Base-by-base conservation (phyloP, 2,888 invertebrate species). In the Euzophera pinguis region DNA sequence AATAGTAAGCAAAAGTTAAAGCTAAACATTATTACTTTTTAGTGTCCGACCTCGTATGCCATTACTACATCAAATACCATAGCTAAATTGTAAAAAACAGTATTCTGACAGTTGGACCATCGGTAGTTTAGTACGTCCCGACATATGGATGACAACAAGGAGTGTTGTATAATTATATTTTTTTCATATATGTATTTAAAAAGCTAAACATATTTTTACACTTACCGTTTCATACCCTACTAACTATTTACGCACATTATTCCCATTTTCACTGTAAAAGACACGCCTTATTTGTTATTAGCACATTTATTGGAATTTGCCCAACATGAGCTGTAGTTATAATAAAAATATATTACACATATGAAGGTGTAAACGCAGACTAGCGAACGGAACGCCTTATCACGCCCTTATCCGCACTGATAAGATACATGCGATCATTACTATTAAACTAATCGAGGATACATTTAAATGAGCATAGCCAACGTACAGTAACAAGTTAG, bases 371-470 rank as follows among this genome's bases (percentile, higher is more conserved):
- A 71, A 78, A 78, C 75, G 74, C 73, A 67, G 75, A 78, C 73
- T 75, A 62, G 68, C 67, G 67, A 62, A 66, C 70, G 61, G 61
- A 61, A 53, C 62, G 61, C 68, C 73, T 76, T 85, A 84, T 85
- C 83, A 62, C 41, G 10, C 39, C 64, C 62, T 74, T 83, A 85
- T 83, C 84, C 63, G 58, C 55, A 59, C 66, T 71, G 87, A 87
- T 86, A 75, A 87, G 87, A 86, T 87, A 83, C 61, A 59, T 61
- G 56, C 72, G 80, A 76, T 86, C 81, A 83, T 84, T 81, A 82
- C 78, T 75, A 76, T 70, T 73, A 69, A 67, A 72, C 76, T 85
- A 85, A 87, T 86, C 81, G 72, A 67, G 75, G 71, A 69, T 65
- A 71, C 70, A 73, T 74, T 74, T 65, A 72, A 73, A 72, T 64